A percentile compares a stretch with the other conserved stretches of the same genome.
Conservation (phyloP, 1,140 invertebrate species). For the Danaus plexippus region DNA sequence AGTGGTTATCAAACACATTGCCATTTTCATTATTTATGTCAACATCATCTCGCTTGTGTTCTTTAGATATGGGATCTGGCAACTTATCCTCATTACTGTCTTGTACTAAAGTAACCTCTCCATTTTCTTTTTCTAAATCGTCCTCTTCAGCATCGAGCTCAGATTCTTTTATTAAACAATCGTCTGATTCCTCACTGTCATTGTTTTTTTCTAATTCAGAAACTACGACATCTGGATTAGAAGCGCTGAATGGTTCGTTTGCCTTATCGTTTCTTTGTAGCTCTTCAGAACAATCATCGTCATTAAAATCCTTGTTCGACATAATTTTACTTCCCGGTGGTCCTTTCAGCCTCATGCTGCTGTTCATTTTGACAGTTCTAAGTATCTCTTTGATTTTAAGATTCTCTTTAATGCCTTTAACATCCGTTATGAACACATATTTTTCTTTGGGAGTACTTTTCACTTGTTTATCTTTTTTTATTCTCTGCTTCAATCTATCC, state of each 20-base stretch:
- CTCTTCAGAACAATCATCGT: conserved; percentile 41
- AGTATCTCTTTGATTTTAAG: conserved; percentile 60
- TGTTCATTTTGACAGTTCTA: conserved; percentile 60
- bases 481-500: conserved; percentile 49
- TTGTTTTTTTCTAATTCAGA: not conserved
- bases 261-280: conserved; percentile 2
- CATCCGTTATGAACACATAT: conserved; percentile 39
- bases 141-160: not conserved
- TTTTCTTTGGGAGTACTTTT: conserved; percentile 36
- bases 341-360: conserved; percentile 49
- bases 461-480: conserved; percentile 43
- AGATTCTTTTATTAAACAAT: too few species aligned
- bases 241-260: conserved; percentile 27
- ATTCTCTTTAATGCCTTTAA: conserved; percentile 57
- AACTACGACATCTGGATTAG: conserved; percentile 34
- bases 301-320: conserved; percentile 47
- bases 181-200: not conserved
- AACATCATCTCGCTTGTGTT: not conserved
- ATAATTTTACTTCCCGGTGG: conserved; percentile 48
- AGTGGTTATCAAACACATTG: not conserved
- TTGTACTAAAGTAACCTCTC: not conserved
- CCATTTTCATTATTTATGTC: not conserved
- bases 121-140: conserved; percentile 4
- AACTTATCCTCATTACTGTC: conserved; percentile 3
- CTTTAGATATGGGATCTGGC: too few species aligned